Evolutionary conservation across 2,888 invertebrate species (phyloP), one percentile per base, ranked within the genome.

Genomic region (Drosophila quinaria): DNA sequence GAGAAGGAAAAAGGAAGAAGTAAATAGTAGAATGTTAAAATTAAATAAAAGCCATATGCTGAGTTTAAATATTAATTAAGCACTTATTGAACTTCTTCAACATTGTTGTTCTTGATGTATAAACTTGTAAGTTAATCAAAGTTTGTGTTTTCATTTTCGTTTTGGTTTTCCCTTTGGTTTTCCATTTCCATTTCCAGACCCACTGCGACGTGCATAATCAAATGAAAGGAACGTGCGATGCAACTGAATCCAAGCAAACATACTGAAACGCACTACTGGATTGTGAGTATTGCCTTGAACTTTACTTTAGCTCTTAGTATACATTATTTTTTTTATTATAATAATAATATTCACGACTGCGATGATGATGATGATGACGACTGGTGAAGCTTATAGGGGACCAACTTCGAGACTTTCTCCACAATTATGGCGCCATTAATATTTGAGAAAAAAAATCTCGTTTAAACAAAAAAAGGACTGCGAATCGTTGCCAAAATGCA

Each of bases 221-320:
- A 80, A 90, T 90, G 92, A 87, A 87, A 90, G 81, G 62, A 81
- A 74, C 77, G 90, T 91, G 93, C 91, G 90, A 93, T 93, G 93
- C 92, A 92, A 93, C 87, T 93, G 91, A 92, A 92, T 91, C 87
- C 91, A 83, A 92, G 92, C 86, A 91, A 87, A 78, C 86, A 89
- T 80, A 89, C 92, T 85, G 91, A 90, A 90, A 90, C 92, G 89
- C 92, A 93, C 90, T 92, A 92, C 89, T 93, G 93, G 93, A 92
- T 93, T 91, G 93, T 93, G 77, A 93, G 93, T 92, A 90, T 56
- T 19, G 39, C 85, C 88, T 81, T 78, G 84, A 79, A 77, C 78
- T 81, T 70, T 25, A n/a, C 33, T 54, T 37, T 47, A 35, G 3
- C 10, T 46, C 19, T 29, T 46, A 25, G 35, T 11, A 15, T 39